phyloP scores from a whole-genome alignment of 2,797 vertebrate genomes.

The Sebastes kiyomatsui region DNA sequence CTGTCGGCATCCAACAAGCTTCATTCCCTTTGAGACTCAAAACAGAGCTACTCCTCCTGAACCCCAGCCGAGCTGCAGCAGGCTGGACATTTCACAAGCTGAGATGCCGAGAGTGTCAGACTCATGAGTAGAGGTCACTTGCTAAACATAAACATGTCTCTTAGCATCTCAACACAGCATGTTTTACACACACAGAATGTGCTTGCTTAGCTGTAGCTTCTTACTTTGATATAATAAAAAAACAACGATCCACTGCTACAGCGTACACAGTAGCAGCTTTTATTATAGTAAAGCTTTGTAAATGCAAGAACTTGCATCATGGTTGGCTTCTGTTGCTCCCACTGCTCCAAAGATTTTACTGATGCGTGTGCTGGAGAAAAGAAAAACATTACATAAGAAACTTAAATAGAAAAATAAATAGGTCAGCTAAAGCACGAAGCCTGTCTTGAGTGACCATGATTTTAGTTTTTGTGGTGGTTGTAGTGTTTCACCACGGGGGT shows the following conservation, averaged over 20 bases:
- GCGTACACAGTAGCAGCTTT: background rate
- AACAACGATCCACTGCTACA: background rate
- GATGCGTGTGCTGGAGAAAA: constrained; percentile 4
- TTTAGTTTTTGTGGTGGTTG: constrained; percentile 17
- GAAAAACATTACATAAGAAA: constrained; percentile 39
- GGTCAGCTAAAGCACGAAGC: constrained; percentile 24
- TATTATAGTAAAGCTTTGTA: background rate
- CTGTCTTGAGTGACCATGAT: constrained; percentile 24
- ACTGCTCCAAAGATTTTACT: constrained; percentile 17
- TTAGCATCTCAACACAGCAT: background rate
- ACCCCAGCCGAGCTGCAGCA: constrained; percentile 14
- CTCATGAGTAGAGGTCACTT: constrained; percentile 28
- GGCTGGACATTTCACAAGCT: constrained; percentile 13
- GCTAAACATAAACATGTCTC: constrained; percentile 12
- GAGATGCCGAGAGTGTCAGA: constrained; percentile 33
- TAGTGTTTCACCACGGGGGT: constrained; percentile 25
- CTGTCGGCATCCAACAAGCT: constrained; percentile 7
- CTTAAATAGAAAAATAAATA: constrained; percentile 38
- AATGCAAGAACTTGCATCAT: constrained; percentile 19
- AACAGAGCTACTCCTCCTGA: constrained; percentile 23
- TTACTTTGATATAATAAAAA: background rate
- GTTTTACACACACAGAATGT: background rate
- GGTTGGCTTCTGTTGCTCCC: background rate
- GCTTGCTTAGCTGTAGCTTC: background rate
- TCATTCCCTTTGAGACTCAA: constrained; percentile 5